Base-by-base conservation (phyloP, 2,888 invertebrate genomes). In the Campoplex nolae region DNA sequence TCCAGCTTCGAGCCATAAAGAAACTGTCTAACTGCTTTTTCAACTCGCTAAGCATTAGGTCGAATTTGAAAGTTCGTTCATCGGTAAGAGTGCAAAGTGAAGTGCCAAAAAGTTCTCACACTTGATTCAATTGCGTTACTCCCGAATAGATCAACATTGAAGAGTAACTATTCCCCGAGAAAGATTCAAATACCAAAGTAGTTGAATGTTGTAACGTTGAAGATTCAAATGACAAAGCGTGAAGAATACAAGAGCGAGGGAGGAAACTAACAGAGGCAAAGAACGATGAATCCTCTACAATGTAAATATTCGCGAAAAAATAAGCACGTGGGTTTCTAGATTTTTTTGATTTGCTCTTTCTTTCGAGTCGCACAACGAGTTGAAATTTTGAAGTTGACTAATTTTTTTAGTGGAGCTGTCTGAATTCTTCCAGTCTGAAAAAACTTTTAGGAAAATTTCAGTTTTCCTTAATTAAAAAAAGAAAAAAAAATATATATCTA, bases 71-170 rank as follows among this genome's bases (percentile, higher is more conserved):
- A 11, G 45, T 45, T 45, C 11, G 11, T 13, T 45, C 45, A 38
- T 48, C 58, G 67, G 68, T 23, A 35, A 79, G 65, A 79, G 56
- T 68, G 35, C 42, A 18, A 28, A 45, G 58, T 74, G 45, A 67
- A 84, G 54, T 58, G 48, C 48, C 35, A 74, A 84, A 77, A 45
- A 45, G 16, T 84, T 48, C 35, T 80, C 4, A 62, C 4, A 48
- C n/a, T 35, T 62, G 23, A 80, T 80, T 71, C 62, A 80, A 80
- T 80, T 71, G 48, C 74, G 45, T 42, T 18, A 32, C 18, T 28
- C 62, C 11, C 56, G 67, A 28, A 18, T 58, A 48, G 45, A n/a
- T 48, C 58, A 80, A 80, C 71, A 62, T 58, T 71, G 56, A 62
- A 48, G 45, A 35, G 58, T 51, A 68, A 74, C 45, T 32, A 48